Percentiles rank a stretch among this genome's conserved stretches.
Evolutionary conservation across 2,113 vertebrate genomes (phyloP).

Genomic region (Brachyhypopomus occidentalis): DNA sequence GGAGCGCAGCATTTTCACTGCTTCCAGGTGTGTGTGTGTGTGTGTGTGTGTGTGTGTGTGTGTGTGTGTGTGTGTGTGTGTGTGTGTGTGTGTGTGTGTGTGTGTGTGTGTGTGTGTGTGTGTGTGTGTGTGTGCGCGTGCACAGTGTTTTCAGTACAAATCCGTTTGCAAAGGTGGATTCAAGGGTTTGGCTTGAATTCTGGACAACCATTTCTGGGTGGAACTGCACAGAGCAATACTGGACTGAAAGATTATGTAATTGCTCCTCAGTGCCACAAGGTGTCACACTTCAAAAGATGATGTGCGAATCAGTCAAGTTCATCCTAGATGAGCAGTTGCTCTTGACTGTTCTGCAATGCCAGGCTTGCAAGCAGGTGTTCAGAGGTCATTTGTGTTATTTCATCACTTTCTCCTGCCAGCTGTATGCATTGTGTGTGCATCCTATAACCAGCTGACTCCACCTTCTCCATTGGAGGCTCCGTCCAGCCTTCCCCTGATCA

Average conservation of each 20-base stretch:
- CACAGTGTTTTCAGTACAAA: slow-evolving; percentile 30
- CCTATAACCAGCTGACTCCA: not conserved
- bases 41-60: too few relatives aligned
- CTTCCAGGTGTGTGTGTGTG: slow-evolving; percentile 28
- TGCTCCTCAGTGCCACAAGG: slow-evolving; percentile 42
- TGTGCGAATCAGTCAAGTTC: not conserved
- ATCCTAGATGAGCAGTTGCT: not conserved
- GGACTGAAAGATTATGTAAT: slow-evolving; percentile 33
- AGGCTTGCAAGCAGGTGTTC: not conserved
- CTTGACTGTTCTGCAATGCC: not conserved
- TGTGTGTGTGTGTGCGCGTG: slow-evolving; percentile 24
- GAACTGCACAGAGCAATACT: slow-evolving; percentile 16
- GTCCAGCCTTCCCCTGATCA: not conserved
- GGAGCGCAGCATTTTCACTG: slow-evolving; percentile 54
- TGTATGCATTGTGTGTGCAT: slow-evolving; percentile 8
- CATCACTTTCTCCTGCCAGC: not conserved
- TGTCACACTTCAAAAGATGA: slow-evolving; percentile 46
- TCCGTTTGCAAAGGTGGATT: slow-evolving; percentile 25
- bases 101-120: slow-evolving; percentile 18
- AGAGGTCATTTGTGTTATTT: not conserved
- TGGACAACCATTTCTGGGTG: slow-evolving; percentile 3
- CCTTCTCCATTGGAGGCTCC: not conserved
- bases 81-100: too few relatives aligned
- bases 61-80: too few relatives aligned
- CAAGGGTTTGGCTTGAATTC: slow-evolving; percentile 34